A percentile compares a stretch with the other conserved stretches of the same genome.
Conservation (phyloP, 2,797 vertebrate genomes). For the Crenichthys baileyi region DNA sequence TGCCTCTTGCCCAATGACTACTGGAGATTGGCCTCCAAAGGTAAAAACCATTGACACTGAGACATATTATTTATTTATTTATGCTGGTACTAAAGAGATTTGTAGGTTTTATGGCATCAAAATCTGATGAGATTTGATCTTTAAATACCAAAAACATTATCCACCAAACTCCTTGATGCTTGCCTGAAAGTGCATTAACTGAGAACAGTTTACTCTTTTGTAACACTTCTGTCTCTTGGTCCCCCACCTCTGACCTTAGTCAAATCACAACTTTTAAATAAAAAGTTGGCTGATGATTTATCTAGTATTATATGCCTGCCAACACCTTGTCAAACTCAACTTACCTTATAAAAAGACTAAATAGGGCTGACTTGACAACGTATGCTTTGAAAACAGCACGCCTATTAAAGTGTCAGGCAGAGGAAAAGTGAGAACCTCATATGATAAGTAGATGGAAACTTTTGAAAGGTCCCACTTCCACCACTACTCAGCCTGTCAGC, state of each 20-base stretch:
- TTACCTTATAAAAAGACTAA: constrained; percentile 64
- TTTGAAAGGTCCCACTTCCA: background rate
- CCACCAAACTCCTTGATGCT: background rate
- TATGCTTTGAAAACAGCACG: constrained; percentile 19
- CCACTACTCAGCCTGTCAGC: background rate
- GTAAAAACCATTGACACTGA: too few species aligned
- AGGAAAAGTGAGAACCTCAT: background rate
- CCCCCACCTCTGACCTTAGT: background rate
- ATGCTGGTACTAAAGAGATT: background rate
- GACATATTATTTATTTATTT: too few species aligned
- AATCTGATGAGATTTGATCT: background rate
- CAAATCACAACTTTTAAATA: background rate
- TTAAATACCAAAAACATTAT: background rate
- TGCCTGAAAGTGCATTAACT: too few species aligned
- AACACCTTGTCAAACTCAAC: constrained; percentile 53
- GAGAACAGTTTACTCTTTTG: background rate
- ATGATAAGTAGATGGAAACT: background rate
- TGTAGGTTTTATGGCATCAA: background rate
- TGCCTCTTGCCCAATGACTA: too few species aligned
- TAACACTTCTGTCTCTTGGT: background rate
- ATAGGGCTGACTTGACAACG: constrained; percentile 42
- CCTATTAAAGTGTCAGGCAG: constrained; percentile 33
- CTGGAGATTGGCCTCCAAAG: too few species aligned
- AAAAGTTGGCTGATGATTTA: constrained; percentile 21
- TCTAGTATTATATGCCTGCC: constrained; percentile 25